These are phyloP conservation scores for Agelastica alni DNA, from an alignment of 2,888 invertebrate genomes.

Conservation along the genomic window DNA sequence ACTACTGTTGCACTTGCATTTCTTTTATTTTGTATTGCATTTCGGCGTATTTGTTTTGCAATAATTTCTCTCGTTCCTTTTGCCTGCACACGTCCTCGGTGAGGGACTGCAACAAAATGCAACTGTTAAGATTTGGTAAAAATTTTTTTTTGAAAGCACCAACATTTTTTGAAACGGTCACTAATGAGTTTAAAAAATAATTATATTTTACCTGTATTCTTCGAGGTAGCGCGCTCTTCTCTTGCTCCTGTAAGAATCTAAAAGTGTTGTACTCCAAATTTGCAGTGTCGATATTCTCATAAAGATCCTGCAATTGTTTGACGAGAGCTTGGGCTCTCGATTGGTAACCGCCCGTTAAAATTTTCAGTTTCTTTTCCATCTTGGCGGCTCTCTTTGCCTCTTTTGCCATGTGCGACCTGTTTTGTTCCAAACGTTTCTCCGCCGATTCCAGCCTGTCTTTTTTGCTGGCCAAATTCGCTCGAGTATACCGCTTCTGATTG, in stretches of 20 bases:
- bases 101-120: constrained; percentile 67
- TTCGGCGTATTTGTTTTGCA: constrained; percentile 83
- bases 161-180: too few species aligned
- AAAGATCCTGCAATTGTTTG: constrained; percentile 84
- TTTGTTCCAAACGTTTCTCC: constrained; percentile 90
- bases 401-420: constrained; percentile 93
- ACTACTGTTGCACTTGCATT: too few species aligned
- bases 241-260: constrained; percentile 85
- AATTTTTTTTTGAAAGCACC: neutral
- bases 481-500: constrained; percentile 73
- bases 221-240: constrained; percentile 86
- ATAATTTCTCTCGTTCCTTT: constrained; percentile 84
- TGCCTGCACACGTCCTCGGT: constrained; percentile 92
- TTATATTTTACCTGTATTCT: constrained; percentile 83
- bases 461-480: constrained; percentile 93
- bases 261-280: constrained; percentile 89
- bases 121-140: neutral
- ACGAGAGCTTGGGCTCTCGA: constrained; percentile 75
- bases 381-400: constrained; percentile 97
- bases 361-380: constrained; percentile 95
- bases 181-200: too few species aligned
- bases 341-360: constrained; percentile 92
- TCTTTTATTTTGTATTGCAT: constrained; percentile 67
- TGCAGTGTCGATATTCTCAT: constrained; percentile 89
- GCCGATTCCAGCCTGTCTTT: constrained; percentile 94